Evolutionary conservation across 2,113 vertebrate species (phyloP), one percentile per base, ranked within the genome.

Genomic region (Nycticebus coucang): DNA sequence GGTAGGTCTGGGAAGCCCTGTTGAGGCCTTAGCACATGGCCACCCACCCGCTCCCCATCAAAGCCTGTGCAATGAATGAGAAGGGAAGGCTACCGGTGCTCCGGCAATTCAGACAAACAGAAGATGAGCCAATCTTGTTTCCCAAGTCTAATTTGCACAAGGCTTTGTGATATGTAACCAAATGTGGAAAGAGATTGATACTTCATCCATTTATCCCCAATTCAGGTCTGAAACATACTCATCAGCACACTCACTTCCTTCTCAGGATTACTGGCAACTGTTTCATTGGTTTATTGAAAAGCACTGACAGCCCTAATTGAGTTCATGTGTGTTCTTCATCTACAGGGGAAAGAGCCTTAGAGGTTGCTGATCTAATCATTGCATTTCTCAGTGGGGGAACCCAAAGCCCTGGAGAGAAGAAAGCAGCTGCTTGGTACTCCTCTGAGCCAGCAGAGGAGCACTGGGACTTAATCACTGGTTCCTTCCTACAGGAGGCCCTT

Each of bases 101-200:
- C 0, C 5, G 0, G 45, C 5, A 62, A 96, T 75, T 84, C 74
- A 93, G 80, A 89, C 87, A 85, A 62, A 80, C 45, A 93, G 24
- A 45, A 93, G 94, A 93, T 10, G 35, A 77, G 75, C 45, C 74
- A 83, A 37, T 9, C 14, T 66, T 71, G 66, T 22, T 93, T 94
- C 80, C 79, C 83, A 53, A 78, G 71, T 50, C 50, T 71, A 68
- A 91, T 95, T 95, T 95, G 68, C 75, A 91, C 89, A 95, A 72
- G 91, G 93, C 93, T 97, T 95, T 93, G 89, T 91, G 93, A 95
- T 97, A 78, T 97, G 96, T 97, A 96, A 93, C 93, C 79, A 95
- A 89, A 95, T 22, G 11, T 35, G 80, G 60, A 89, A 96, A 89
- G 94, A 94, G 96, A 97, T 93, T 86, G 96, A 28, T 95, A 84